phyloP scores from a whole-genome alignment of 2,797 vertebrate species.

The Echiichthys vipera region DNA sequence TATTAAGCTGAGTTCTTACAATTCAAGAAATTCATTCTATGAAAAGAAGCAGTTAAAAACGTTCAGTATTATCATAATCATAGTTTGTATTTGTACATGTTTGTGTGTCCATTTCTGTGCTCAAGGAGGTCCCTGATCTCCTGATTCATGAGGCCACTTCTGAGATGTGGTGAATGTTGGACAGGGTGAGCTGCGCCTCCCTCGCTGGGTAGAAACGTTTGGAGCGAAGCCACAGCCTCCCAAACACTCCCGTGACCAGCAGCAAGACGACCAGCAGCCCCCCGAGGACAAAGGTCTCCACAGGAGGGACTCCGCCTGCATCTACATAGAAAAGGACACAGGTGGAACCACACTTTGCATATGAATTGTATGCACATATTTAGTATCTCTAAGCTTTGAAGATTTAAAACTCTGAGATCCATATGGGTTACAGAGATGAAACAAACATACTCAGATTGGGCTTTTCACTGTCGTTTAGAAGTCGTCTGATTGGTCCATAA shows the following conservation, averaged over 20 bases:
- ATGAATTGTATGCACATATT: background rate
- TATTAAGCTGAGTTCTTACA: slow-evolving; percentile 57
- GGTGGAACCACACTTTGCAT: slow-evolving; percentile 2
- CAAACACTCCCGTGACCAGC: slow-evolving; percentile 81
- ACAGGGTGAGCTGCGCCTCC: slow-evolving; percentile 86
- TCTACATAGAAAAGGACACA: slow-evolving; percentile 56
- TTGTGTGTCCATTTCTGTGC: slow-evolving; percentile 30
- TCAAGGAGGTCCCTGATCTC: background rate
- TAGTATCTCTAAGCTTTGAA: background rate
- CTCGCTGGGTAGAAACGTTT: slow-evolving; percentile 81
- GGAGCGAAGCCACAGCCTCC: slow-evolving; percentile 84
- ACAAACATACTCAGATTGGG: slow-evolving; percentile 69
- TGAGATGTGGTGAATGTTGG: slow-evolving; percentile 86
- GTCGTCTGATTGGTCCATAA: slow-evolving; percentile 83
- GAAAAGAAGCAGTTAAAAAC: slow-evolving; percentile 21
- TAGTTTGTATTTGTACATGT: slow-evolving; percentile 26
- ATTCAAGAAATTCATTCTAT: slow-evolving; percentile 4
- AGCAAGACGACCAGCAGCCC: slow-evolving; percentile 81
- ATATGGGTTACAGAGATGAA: background rate
- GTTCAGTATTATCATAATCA: slow-evolving; percentile 24
- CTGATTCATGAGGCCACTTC: slow-evolving; percentile 83
- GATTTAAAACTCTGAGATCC: background rate
- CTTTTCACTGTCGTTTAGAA: slow-evolving; percentile 59
- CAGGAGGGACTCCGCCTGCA: slow-evolving; percentile 63
- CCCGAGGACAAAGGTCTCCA: slow-evolving; percentile 83